phyloP scores from a whole-genome alignment of 2,797 vertebrate species.

The Tinamus major region DNA sequence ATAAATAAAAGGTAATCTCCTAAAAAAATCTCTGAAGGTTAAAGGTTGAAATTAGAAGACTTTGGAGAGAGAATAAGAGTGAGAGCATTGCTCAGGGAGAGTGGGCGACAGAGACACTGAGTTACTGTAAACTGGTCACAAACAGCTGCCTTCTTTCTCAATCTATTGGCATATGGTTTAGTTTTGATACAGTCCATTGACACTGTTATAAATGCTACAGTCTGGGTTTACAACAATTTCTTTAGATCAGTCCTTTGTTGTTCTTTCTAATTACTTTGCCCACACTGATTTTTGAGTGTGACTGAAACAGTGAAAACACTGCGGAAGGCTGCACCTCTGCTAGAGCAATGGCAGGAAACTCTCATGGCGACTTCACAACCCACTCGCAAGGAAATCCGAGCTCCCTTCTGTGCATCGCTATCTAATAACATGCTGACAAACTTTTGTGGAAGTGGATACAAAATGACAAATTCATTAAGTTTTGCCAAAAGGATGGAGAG shows the following conservation, averaged over 20 bases:
- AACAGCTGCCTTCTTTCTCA: not conserved
- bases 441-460: not conserved
- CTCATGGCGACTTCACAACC: not conserved
- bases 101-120: not conserved
- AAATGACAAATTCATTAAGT: not conserved
- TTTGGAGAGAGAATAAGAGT: not conserved
- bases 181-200: not conserved
- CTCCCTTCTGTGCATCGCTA: not conserved
- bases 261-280: not conserved
- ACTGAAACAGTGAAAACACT: not conserved
- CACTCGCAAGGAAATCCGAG: not conserved
- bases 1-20: constrained; percentile 11
- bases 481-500: not conserved
- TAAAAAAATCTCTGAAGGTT: not conserved
- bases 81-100: not conserved
- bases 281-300: not conserved
- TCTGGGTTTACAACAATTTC: not conserved
- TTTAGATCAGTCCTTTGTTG: not conserved
- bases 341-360: not conserved
- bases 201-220: not conserved
- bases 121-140: not conserved
- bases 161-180: not conserved
- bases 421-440: not conserved
- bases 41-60: not conserved
- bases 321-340: not conserved